Base-by-base conservation (phyloP, 2,113 vertebrate species). In the Cebidichthys violaceus region DNA sequence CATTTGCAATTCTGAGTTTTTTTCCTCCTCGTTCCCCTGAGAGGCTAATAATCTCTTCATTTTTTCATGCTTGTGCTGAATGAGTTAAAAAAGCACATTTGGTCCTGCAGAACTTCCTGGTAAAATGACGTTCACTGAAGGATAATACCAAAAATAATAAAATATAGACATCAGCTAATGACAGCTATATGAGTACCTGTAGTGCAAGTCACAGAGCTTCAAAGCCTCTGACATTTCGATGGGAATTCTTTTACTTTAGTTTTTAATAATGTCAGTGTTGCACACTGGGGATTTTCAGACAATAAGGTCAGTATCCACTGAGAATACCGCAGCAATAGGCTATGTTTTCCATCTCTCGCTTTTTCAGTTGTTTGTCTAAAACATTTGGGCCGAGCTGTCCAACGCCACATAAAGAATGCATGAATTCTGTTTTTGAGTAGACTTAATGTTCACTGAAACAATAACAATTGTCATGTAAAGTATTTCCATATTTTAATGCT, bases 361-460 rank as follows among this genome's bases (percentile, higher is more conserved):
- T 72, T 85, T 68, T 60, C 37, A 14, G 11, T 80, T 71, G 81
- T 72, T 88, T 81, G 35, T 70, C 52, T 86, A 33, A 73, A 85
- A 80, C 78, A 86, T 89, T 74, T 80, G 14, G 75, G 75, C 60
- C 10, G 11, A 72, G 69, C 47, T 54, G 70, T 84, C 70, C 45
- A 71, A 72, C 47, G 70, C 77, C 37, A 60, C 78, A 87, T 93
- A 57, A 89, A 92, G 83, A 85, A 91, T 88, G n/a, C 60, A 92
- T 87, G 69, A 75, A 75, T 82, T 24, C 37, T 43, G 41, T 70
- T 24, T 66, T 65, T 33, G 60, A 62, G 29, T 78, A 83, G 45
- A 82, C 9, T 68, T 41, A n/a, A 61, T 71, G 24, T 61, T 86
- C 52, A 22, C 31, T 83, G 66, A 70, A 72, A 74, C 70, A 81